Conservation (phyloP, 2,888 invertebrate genomes). For the Ophion ellenae region DNA sequence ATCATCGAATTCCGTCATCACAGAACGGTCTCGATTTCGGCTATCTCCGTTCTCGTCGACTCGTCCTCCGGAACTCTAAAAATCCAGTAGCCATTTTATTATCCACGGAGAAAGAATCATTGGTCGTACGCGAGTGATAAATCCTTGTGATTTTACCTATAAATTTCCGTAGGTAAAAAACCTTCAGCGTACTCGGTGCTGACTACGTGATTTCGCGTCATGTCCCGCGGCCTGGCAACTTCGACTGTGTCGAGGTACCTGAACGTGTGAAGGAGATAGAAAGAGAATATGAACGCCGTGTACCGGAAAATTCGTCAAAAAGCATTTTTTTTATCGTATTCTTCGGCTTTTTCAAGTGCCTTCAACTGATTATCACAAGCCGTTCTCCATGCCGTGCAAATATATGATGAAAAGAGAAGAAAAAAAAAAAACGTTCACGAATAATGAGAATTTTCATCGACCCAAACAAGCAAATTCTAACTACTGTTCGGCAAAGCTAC, state of each 20-base stretch:
- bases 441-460: conserved; percentile 13
- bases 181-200: conserved; percentile 83
- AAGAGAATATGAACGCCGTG: neutral
- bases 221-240: conserved; percentile 83
- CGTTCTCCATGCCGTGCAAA: conserved; percentile 27
- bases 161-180: conserved; percentile 82
- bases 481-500: conserved; percentile 56
- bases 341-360: neutral
- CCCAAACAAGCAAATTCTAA: neutral
- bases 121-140: neutral
- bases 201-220: conserved; percentile 84
- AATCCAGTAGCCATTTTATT: conserved; percentile 3
- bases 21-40: conserved; percentile 97
- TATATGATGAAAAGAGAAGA: neutral
- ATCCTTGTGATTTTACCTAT: conserved; percentile 77
- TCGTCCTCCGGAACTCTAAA: conserved; percentile 79
- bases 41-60: conserved; percentile 89
- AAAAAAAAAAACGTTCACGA: neutral
- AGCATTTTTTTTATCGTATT: neutral
- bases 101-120: neutral
- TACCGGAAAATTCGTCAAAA: neutral
- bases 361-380: neutral
- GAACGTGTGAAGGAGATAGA: conserved; percentile 48
- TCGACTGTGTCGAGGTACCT: conserved; percentile 83
- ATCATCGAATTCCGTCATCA: conserved; percentile 85